Base-by-base conservation (phyloP, 2,888 invertebrate species). In the Habroteleia sp. region DNA sequence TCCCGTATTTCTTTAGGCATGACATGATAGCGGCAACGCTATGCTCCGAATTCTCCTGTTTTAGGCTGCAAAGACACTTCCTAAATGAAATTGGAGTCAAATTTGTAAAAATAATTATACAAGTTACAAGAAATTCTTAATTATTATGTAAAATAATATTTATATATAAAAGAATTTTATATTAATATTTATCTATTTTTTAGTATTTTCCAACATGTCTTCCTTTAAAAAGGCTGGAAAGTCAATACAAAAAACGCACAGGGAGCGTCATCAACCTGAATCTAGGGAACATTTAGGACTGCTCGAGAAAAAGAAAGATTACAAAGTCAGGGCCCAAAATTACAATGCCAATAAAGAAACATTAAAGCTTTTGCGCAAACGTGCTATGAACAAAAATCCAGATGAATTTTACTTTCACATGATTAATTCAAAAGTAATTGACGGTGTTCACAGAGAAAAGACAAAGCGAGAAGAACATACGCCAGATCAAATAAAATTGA, bases 401-500 rank as follows among this genome's bases (percentile, higher is more conserved):
- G 98, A 99, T 93, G 99, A 99, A 88, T 99, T 98, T 89, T 96
- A 98, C 88, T 97, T 96, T 90, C 97, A 98, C 85, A 99, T 99
- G 98, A 93, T 97, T 63, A 97, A 96, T 87, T 95, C 97, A 0
- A 93, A 93, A 88, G 89, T 94, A 0, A 88, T 91, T 74, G 90
- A 90, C 78, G 91, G 91, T 0, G 76, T 85, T 81, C 93, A 93
- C 85, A 93, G 95, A 81, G 89, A 93, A 27, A 90, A 91, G 74
- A 89, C 91, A 14, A 93, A 94, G 72, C 91, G 92, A 23, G 93
- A 93, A 35, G 94, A 95, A 81, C 93, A 96, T 79, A 93, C 94
- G 0, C 92, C 93, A 0, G 95, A 95, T 11, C 98, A 99, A 88
- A 89, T 95, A 42, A 93, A 95, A 72, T 88, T 99, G 56, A 96